These are phyloP conservation scores for Acanthococcus lagerstroemiae DNA, from an alignment of 2,888 invertebrate genomes.

Conservation along the genomic window DNA sequence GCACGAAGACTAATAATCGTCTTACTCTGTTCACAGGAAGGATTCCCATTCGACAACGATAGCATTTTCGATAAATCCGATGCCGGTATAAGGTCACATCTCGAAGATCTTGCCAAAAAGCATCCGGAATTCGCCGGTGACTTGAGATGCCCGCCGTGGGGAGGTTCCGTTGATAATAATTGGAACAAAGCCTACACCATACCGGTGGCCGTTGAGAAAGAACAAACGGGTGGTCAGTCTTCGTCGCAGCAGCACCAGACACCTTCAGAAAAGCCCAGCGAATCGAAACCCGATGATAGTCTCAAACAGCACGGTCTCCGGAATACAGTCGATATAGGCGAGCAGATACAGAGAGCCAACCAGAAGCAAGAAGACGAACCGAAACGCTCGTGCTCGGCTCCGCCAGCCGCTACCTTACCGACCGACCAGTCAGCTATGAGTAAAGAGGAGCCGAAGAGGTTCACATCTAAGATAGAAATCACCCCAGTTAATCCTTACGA, in stretches of 20 bases:
- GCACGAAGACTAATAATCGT: too few relatives aligned
- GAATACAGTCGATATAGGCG: slow-evolving; percentile 61
- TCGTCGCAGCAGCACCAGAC: not conserved
- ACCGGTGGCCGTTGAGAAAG: slow-evolving; percentile 18
- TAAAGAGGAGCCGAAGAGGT: slow-evolving; percentile 40
- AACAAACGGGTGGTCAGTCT: not conserved
- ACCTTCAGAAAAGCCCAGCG: slow-evolving; percentile 36
- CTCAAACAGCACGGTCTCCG: slow-evolving; percentile 49
- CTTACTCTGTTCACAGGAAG: slow-evolving; percentile 41
- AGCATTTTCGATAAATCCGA: slow-evolving; percentile 39
- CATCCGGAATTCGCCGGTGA: slow-evolving; percentile 67
- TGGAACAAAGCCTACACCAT: slow-evolving; percentile 24
- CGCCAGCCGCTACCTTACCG: slow-evolving; percentile 45
- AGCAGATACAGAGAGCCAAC: slow-evolving; percentile 45
- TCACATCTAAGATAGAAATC: slow-evolving; percentile 39
- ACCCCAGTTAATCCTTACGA: slow-evolving; percentile 41
- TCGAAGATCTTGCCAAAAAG: slow-evolving; percentile 60
- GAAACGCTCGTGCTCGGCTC: slow-evolving; percentile 67
- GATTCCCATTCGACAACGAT: slow-evolving; percentile 59
- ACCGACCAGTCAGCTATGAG: slow-evolving; percentile 34
- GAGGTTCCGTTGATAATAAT: slow-evolving; percentile 9
- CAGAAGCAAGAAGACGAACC: slow-evolving; percentile 14
- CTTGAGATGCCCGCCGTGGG: slow-evolving; percentile 44
- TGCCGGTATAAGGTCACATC: slow-evolving; percentile 45
- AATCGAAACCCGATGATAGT: slow-evolving; percentile 36